Conservation (phyloP, 2,113 vertebrate species). For the Phainopepla nitens region DNA sequence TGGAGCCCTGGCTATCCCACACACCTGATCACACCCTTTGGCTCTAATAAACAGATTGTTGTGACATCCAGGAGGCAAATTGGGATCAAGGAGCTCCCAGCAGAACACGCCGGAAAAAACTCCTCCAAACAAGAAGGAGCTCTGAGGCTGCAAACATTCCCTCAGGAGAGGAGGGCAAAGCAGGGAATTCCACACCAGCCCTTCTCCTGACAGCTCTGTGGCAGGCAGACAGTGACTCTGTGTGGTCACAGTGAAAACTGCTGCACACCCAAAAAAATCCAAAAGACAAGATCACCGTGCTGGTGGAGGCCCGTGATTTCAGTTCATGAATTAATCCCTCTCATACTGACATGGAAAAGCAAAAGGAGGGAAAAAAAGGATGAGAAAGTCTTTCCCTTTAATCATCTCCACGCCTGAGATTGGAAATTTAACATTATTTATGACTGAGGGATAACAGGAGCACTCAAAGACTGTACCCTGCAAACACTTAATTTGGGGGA, state of each 20-base stretch:
- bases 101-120: background rate
- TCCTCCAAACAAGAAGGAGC: background rate
- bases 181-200: background rate
- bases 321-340: background rate
- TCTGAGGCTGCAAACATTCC: background rate
- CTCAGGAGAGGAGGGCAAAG: background rate
- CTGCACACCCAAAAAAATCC: background rate
- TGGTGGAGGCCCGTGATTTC: background rate
- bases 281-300: rapidly evolving
- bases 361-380: background rate
- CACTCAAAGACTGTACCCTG: background rate
- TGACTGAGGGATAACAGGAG: background rate
- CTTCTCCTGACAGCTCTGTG: background rate
- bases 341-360: background rate
- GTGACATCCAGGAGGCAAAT: background rate
- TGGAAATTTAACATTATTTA: background rate
- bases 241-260: background rate
- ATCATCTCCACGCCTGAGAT: background rate
- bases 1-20: background rate
- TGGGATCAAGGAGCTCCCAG: background rate
- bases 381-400: background rate
- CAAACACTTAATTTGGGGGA: background rate
- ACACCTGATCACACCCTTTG: background rate
- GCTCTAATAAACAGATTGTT: background rate
- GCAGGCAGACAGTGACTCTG: conserved; percentile 37